Evolutionary conservation across 1,140 invertebrate genomes (phyloP).

Genomic region (Antheraea mylitta): DNA sequence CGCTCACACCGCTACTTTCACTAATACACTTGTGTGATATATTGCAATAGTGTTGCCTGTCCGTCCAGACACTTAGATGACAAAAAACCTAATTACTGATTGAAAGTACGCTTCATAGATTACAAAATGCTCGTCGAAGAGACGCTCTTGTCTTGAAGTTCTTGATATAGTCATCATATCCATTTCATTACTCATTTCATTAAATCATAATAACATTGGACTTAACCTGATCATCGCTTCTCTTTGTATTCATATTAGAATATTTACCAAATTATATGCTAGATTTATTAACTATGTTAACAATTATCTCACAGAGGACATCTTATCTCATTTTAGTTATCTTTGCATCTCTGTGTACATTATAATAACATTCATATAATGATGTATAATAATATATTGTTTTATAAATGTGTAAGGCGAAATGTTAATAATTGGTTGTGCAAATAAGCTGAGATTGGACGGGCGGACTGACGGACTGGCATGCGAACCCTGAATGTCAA

Average conservation of each 20-base stretch:
- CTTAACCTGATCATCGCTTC: neutral
- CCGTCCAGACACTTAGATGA: conserved; percentile 45
- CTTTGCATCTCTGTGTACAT: conserved; percentile 18
- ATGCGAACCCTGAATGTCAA: conserved; percentile 34
- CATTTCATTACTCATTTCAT: conserved; percentile 12
- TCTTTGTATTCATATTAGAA: neutral
- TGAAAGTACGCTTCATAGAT: too few relatives aligned
- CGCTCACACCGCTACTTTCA: conserved; percentile 36
- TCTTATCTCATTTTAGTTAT: neutral
- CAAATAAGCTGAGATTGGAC: conserved; percentile 73
- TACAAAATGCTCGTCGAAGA: neutral
- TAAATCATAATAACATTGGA: neutral
- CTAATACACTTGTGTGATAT: neutral
- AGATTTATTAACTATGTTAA: neutral
- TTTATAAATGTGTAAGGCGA: neutral
- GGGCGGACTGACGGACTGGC: conserved; percentile 57
- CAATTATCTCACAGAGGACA: neutral
- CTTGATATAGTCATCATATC: neutral
- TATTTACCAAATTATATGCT: too few relatives aligned
- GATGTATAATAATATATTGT: too few relatives aligned
- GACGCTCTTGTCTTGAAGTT: neutral
- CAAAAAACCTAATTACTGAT: too few relatives aligned
- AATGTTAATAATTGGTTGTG: conserved; percentile 42
- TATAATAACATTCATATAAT: conserved; percentile 5
- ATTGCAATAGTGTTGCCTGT: conserved; percentile 30